Evolutionary conservation across 2,888 invertebrate genomes (phyloP).

Genomic region (Eupithecia centaureata): DNA sequence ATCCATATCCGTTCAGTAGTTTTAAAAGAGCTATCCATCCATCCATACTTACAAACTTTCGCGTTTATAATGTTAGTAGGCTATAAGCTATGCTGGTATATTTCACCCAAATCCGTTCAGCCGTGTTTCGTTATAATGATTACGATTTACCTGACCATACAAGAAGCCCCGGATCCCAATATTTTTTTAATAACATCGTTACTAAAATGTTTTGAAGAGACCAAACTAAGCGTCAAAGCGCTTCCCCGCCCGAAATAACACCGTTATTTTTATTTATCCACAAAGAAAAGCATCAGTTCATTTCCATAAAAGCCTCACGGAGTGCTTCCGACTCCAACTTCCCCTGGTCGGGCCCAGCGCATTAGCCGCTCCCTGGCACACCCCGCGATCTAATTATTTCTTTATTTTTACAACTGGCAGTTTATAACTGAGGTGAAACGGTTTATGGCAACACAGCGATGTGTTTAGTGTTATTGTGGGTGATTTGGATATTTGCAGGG

Average conservation of each 20-base stretch:
- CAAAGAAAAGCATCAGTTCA: slow-evolving; percentile 18
- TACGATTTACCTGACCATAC: too few species aligned
- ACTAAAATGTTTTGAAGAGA: too few species aligned
- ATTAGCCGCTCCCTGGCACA: slow-evolving; percentile 29
- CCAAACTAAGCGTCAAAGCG: not conserved
- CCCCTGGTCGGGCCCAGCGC: slow-evolving; percentile 31
- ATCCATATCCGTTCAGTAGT: too few species aligned
- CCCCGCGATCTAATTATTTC: slow-evolving; percentile 60
- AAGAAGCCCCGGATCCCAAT: too few species aligned
- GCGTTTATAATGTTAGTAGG: too few species aligned
- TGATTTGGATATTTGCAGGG: slow-evolving; percentile 13
- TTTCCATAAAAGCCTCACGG: slow-evolving; percentile 34
- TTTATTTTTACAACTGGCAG: slow-evolving; percentile 42
- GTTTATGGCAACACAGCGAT: slow-evolving; percentile 18
- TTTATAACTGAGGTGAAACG: slow-evolving; percentile 33
- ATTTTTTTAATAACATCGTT: too few species aligned
- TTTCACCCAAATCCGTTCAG: too few species aligned
- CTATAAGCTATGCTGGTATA: too few species aligned
- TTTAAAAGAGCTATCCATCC: too few species aligned
- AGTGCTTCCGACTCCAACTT: slow-evolving; percentile 52
- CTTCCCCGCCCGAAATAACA: not conserved
- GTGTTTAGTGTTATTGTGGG: slow-evolving; percentile 23
- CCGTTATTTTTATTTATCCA: slow-evolving; percentile 10
- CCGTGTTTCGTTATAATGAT: too few species aligned
- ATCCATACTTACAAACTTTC: too few species aligned